Percentiles rank a stretch among this genome's conserved stretches.
These are phyloP conservation scores for human (Homo sapiens) DNA, from an alignment of 2,113 vertebrate genomes.

Conservation along the genomic window DNA sequence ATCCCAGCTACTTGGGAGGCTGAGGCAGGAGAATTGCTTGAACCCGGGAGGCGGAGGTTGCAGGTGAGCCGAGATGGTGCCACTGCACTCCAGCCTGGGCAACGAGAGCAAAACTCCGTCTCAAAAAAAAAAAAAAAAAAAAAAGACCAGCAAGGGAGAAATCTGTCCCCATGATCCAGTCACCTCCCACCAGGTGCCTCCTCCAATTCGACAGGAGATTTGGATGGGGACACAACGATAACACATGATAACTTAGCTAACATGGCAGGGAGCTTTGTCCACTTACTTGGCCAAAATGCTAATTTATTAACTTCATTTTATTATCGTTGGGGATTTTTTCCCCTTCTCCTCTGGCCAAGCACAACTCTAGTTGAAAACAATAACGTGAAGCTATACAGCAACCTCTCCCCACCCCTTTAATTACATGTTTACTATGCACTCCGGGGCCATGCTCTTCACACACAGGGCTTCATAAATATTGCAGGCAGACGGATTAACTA, in stretches of 20 bases:
- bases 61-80: accelerated
- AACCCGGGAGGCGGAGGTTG: too few species aligned
- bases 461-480: accelerated
- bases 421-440: background rate
- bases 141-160: too few species aligned
- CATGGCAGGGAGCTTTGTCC: background rate
- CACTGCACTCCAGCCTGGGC: too few species aligned
- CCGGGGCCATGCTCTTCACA: background rate
- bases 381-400: background rate
- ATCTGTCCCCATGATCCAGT: too few species aligned
- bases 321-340: background rate
- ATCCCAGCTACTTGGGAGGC: too few species aligned
- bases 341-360: background rate
- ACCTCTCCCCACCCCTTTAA: background rate
- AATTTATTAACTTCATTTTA: background rate
- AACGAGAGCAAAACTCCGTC: too few species aligned
- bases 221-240: too few species aligned
- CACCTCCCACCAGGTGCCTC: too few species aligned
- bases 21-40: too few species aligned
- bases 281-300: background rate
- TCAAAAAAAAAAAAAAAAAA: too few species aligned
- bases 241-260: background rate
- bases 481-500: background rate
- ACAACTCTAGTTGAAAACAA: background rate
- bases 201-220: too few species aligned